Evolutionary conservation across 2,888 invertebrate species (phyloP).

Genomic region (Sesamia inferens): DNA sequence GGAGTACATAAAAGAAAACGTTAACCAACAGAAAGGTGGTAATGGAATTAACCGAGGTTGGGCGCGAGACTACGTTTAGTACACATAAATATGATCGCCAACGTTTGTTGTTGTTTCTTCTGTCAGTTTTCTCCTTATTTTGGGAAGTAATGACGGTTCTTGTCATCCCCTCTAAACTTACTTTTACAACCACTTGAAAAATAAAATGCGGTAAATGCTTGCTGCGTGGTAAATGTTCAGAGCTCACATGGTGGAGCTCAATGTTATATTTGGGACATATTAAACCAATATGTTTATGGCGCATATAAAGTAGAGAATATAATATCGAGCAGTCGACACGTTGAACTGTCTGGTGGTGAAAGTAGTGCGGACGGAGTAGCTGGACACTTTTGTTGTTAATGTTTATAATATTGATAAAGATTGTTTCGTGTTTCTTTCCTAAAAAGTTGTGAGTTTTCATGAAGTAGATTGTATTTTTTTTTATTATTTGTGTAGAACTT

Average conservation of each 20-base stretch:
- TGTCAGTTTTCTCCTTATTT: conserved; percentile 20
- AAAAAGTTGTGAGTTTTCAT: conserved; percentile 1
- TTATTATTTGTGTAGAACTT: neutral
- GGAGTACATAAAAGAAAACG: conserved; percentile 61
- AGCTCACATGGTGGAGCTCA: conserved; percentile 44
- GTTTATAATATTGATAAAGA: conserved; percentile 38
- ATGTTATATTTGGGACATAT: conserved; percentile 46
- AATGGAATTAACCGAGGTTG: conserved; percentile 54
- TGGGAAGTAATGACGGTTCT: conserved; percentile 32
- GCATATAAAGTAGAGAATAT: conserved; percentile 56
- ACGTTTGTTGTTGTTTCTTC: conserved; percentile 33
- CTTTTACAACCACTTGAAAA: conserved; percentile 28
- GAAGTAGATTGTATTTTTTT: neutral
- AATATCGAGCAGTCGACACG: conserved; percentile 55
- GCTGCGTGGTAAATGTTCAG: conserved; percentile 33
- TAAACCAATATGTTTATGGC: conserved; percentile 61
- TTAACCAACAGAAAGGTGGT: conserved; percentile 59
- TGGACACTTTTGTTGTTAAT: conserved; percentile 41
- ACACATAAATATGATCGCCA: conserved; percentile 49
- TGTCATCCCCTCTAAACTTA: neutral
- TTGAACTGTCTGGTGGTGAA: conserved; percentile 48
- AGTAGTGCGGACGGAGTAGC: conserved; percentile 34
- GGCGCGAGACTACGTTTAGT: conserved; percentile 35
- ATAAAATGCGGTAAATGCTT: conserved; percentile 15
- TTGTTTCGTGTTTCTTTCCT: conserved; percentile 20